Conservation (phyloP, 2,797 vertebrate species). For the Rhinella marina region DNA sequence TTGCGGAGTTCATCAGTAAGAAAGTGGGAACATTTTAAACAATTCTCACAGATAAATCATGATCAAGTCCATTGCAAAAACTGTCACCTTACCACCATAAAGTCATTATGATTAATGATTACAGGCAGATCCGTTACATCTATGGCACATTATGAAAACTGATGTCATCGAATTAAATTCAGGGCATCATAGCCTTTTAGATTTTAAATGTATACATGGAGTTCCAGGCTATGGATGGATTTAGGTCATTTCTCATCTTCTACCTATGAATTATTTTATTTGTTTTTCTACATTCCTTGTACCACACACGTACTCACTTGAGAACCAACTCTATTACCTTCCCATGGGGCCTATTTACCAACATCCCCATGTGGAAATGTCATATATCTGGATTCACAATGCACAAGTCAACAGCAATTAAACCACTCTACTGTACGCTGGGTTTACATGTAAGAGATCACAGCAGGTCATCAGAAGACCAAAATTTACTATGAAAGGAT, state of each 20-base stretch:
- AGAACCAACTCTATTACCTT: neutral
- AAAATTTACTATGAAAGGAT: no score
- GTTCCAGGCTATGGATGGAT: neutral
- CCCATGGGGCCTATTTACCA: neutral
- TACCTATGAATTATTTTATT: neutral
- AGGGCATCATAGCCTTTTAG: neutral
- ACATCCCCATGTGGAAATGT: neutral
- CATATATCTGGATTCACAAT: neutral
- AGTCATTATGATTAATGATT: neutral
- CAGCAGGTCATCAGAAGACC: no score
- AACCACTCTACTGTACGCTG: neutral
- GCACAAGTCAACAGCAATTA: neutral
- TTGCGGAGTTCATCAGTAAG: no score
- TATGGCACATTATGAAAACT: neutral
- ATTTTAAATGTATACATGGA: neutral
- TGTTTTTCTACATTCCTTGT: constrained; percentile 19
- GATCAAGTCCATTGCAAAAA: no score
- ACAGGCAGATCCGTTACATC: neutral
- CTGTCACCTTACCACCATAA: neutral
- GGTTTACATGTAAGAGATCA: neutral
- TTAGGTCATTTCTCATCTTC: neutral
- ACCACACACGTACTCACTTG: neutral
- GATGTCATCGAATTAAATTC: neutral
- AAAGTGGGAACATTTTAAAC: no score
- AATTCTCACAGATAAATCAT: no score